Base-by-base conservation (phyloP, 1,140 invertebrate species). In the Papilio glaucus region DNA sequence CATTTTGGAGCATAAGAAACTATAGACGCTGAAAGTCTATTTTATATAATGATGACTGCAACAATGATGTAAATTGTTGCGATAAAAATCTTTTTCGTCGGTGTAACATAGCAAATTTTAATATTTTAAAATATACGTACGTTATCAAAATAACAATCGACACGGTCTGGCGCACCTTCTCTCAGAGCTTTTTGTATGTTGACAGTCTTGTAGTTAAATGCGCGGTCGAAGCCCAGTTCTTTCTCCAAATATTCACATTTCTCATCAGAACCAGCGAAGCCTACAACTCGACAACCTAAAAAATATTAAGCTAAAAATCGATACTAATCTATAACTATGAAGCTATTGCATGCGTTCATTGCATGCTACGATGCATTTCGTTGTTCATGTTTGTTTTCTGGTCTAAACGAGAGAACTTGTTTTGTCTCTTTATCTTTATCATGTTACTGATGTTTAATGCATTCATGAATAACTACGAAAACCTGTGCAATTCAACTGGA, bases 91-190 rank as follows among this genome's bases (percentile, higher is more conserved):
- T 57, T 57, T 57, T 57, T 12, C 49, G 18, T 18, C 18, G 21
- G 6, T 21, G n/a, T 49, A 21, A 10, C 15, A 21, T 42, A 42
- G 13, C 6, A 24, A 49, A 37, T 38, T 8, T 21, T 38, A 13
- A 42, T 8, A 38, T 61, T 26, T 69, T 15, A n/a, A 57, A 74
- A 33, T 24, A 74, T 65, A 83, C 85, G 81, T 91, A 96, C 96
- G 88, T 96, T 96, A 80, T 96, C 96, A 89, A 96, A 96, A 80
- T 96, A 96, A 75, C 95, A 95, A 78, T 97, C 95, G 1, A 96
- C 87, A 38, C 95, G 95, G 12, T 96, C 90, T 0, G 96, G 95
- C n/a, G 95, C 96, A 29, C 88, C 92, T 85, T 95, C 89, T 77
- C 92, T 94, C 21, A 95, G 84, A 0, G 93, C 93, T 53, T 91